Evolutionary conservation across 2,113 vertebrate genomes (phyloP).

Genomic region (Neotragus pygmaeus): DNA sequence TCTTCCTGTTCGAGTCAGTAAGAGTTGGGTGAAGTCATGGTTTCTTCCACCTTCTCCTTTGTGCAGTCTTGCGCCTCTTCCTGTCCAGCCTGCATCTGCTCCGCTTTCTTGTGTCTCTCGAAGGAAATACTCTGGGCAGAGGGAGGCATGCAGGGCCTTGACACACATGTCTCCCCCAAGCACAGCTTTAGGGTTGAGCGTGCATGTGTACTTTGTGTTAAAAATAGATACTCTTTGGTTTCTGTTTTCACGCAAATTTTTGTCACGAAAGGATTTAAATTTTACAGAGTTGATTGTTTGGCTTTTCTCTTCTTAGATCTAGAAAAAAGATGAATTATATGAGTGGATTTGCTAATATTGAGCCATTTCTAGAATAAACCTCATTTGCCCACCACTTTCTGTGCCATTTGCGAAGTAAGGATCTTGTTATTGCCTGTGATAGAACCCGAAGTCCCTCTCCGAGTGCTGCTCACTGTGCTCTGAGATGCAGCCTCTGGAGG

Average conservation of each 20-base stretch:
- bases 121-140: rapidly evolving
- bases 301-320: background rate
- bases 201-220: rapidly evolving
- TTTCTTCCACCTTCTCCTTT: background rate
- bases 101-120: rapidly evolving
- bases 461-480: rapidly evolving
- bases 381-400: background rate
- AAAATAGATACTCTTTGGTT: background rate
- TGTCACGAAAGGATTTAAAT: background rate
- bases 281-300: background rate
- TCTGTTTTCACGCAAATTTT: background rate
- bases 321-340: background rate
- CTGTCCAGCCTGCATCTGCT: background rate
- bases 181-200: too few relatives aligned
- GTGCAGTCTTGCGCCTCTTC: background rate
- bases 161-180: rapidly evolving
- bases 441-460: rapidly evolving
- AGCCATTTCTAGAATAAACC: background rate
- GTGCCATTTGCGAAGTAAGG: background rate
- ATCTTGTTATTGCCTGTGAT: background rate
- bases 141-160: background rate
- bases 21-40: background rate
- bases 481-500: rapidly evolving
- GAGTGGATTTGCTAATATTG: background rate
- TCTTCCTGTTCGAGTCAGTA: background rate